Conservation (phyloP, 2,113 vertebrate genomes). For the Gopherus evgoodei region DNA sequence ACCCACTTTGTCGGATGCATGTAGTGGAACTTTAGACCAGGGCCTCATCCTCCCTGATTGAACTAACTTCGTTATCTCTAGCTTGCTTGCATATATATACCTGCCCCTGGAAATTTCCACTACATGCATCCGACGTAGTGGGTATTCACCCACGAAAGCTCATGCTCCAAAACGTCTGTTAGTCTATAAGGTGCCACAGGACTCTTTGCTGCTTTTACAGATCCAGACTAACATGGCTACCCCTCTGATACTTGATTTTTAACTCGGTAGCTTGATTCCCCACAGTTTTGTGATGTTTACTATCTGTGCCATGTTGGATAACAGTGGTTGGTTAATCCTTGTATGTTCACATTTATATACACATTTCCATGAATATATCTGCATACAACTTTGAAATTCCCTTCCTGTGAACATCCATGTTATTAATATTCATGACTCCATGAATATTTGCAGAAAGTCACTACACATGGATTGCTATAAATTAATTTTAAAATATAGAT, state of each 20-base stretch:
- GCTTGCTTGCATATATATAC: too few relatives aligned
- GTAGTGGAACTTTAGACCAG: too few relatives aligned
- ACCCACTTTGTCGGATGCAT: too few relatives aligned
- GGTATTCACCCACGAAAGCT: too few relatives aligned
- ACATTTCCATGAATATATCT: neutral
- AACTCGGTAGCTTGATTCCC: neutral
- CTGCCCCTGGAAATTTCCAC: too few relatives aligned
- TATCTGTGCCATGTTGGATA: neutral
- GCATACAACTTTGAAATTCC: neutral
- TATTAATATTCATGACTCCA: neutral
- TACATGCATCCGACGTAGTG: too few relatives aligned
- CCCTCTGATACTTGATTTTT: neutral
- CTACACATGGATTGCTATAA: neutral
- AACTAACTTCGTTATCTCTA: too few relatives aligned
- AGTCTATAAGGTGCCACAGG: too few relatives aligned
- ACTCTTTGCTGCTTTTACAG: too few relatives aligned
- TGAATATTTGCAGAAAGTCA: neutral
- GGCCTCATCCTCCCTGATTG: too few relatives aligned
- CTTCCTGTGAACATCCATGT: neutral
- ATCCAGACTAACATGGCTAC: too few relatives aligned
- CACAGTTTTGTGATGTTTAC: neutral
- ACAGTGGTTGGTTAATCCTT: neutral
- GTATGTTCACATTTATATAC: neutral
- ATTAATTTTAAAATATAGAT: neutral
- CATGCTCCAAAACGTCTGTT: too few relatives aligned